phyloP scores from a whole-genome alignment of 2,797 vertebrate genomes.

The Anisognathus igniventris region DNA sequence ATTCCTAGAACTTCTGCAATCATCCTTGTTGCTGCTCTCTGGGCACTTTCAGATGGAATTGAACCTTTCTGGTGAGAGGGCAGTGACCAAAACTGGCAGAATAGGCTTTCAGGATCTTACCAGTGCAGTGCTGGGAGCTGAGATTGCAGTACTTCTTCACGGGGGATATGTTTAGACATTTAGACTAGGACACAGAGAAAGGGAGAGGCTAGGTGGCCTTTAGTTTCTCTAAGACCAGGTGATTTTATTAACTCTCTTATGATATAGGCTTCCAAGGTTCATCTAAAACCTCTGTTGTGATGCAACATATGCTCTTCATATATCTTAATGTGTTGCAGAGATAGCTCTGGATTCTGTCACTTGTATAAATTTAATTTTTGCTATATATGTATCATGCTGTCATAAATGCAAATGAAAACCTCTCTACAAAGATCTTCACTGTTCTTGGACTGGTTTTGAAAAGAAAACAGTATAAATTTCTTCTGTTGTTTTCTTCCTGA shows the following conservation, averaged over 20 bases:
- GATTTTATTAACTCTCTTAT: not conserved
- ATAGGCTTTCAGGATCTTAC: not conserved
- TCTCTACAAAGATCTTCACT: not conserved
- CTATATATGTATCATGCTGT: not conserved
- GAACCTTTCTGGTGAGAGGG: not conserved
- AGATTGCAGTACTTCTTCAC: not conserved
- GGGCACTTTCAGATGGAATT: not conserved
- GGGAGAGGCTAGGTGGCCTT: not conserved
- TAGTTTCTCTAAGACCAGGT: not conserved
- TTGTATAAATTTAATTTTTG: not conserved
- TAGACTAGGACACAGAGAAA: not conserved
- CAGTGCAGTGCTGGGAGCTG: not conserved
- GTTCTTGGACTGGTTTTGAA: not conserved
- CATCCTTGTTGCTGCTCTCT: not conserved
- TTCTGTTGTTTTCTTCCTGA: not conserved
- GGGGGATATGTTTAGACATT: not conserved
- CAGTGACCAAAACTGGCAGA: not conserved
- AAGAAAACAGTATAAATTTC: not conserved
- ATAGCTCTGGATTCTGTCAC: not conserved
- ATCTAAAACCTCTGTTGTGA: not conserved
- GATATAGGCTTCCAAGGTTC: not conserved
- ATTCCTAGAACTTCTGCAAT: not conserved
- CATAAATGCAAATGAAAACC: not conserved
- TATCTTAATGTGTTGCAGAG: not conserved
- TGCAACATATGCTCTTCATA: not conserved